phyloP scores from a whole-genome alignment of 1,140 invertebrate species.

The Sinella curviseta region DNA sequence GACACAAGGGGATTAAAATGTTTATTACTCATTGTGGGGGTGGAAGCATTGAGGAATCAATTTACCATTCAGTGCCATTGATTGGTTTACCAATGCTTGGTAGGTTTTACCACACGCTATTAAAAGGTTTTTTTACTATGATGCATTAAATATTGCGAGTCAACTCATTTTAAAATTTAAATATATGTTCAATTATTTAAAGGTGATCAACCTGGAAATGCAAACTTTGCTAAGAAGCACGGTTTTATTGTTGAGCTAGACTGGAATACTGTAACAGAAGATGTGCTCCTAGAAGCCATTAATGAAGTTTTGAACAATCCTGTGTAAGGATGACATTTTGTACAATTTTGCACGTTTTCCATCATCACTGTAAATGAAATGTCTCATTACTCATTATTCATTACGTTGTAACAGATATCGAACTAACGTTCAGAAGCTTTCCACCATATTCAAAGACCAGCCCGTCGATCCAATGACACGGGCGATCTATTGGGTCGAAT shows the following conservation, averaged over 20 bases:
- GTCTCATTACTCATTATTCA: neutral
- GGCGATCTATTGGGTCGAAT: constrained; percentile 5
- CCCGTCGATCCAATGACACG: neutral
- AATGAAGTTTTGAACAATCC: constrained; percentile 53
- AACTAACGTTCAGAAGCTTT: neutral
- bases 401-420: neutral
- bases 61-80: neutral
- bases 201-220: constrained; percentile 5
- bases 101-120: neutral
- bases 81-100: constrained; percentile 3
- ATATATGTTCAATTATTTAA: constrained; percentile 19
- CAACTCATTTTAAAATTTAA: neutral
- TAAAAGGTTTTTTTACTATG: neutral
- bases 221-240: constrained; percentile 8
- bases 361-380: too few relatives aligned
- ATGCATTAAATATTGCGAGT: neutral
- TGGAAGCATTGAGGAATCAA: constrained; percentile 14
- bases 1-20: constrained; percentile 28
- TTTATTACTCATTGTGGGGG: constrained; percentile 28
- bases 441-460: neutral
- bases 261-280: constrained; percentile 50
- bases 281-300: constrained; percentile 54
- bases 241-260: constrained; percentile 6
- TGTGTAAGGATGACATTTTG: constrained; percentile 5
- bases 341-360: too few relatives aligned